Evolutionary conservation across 2,113 vertebrate genomes (phyloP), one percentile per base, ranked within the genome.

Genomic region (Candoia aspera): DNA sequence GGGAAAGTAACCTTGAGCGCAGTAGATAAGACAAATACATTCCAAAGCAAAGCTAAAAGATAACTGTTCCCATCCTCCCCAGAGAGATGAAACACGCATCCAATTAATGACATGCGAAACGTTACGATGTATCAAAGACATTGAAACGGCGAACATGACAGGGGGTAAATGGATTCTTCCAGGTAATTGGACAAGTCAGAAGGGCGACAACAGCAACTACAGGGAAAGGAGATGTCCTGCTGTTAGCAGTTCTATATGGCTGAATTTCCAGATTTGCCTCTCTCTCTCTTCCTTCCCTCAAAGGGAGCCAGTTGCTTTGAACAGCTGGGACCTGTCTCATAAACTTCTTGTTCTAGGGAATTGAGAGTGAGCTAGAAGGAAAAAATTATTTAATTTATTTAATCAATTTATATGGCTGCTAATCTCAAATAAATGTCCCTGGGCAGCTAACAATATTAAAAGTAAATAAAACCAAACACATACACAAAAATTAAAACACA

Each of bases 281-380:
- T 42, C 42, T 2, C n/a, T 91, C 58, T 83, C 53, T 49, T 13
- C n/a, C 62, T 87, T 8, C 62, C 8, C 53, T 84, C 42, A 29
- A 87, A 90, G 54, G 55, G 29, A 90, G 64, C 54, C 89, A 90
- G 26, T 55, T 90, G 84, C n/a, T 73, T 79, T 15, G 26, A 90
- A 54, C 92, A 87, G 62, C 62, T 87, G 62, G 37, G 90, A 87
- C 26, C 26, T n/a, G 21, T 90, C 42, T n/a, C 9, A 4, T n/a
- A 29, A 87, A 29, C 42, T 23, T 73, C 54, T 79, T 87, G 42
- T 87, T 62, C n/a, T 55, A 53, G 29, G 55, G 1, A 19, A 84
- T 9, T 37, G 21, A 90, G 37, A 93, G 15, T 73, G 89, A 37
- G n/a, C 8, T 87, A 15, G 42, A 90, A 86, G 37, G 37, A 8